These are phyloP conservation scores for Linyphia triangularis DNA, from an alignment of 2,888 invertebrate species.

Conservation along the genomic window DNA sequence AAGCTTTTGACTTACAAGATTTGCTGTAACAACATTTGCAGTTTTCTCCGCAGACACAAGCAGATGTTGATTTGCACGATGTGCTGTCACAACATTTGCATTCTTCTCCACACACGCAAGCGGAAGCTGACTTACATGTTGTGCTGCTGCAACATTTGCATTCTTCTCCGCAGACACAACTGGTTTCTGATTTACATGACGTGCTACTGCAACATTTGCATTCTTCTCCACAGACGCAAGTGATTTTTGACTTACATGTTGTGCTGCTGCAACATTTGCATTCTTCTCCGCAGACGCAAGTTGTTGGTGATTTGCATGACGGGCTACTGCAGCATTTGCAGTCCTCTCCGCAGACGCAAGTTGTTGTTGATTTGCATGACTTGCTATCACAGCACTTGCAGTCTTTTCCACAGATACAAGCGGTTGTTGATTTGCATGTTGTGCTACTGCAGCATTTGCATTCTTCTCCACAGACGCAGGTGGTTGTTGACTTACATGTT, in stretches of 20 bases:
- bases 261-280: neutral
- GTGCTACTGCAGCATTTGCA: constrained; percentile 13
- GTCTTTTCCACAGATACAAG: neutral
- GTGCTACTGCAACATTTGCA: constrained; percentile 20
- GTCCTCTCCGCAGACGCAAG: neutral
- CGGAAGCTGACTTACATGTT: neutral
- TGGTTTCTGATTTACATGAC: neutral
- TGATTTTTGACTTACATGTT: neutral
- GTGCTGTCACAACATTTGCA: constrained; percentile 2
- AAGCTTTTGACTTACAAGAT: neutral
- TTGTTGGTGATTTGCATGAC: neutral
- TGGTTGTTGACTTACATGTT: neutral
- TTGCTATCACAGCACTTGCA: constrained; percentile 9
- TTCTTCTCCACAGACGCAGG: neutral
- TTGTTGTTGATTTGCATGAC: neutral
- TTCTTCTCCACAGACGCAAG: constrained; percentile 14
- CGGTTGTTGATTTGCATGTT: neutral
- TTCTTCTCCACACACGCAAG: constrained; percentile 8
- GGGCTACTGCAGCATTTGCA: neutral
- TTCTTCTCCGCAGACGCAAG: neutral
- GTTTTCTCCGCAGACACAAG: neutral
- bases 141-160: constrained; percentile 15
- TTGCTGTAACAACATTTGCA: neutral
- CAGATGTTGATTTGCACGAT: neutral
- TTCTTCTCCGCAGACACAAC: constrained; percentile 22